Base-by-base conservation (phyloP, 2,888 invertebrate genomes). In the Xylota segnis region DNA sequence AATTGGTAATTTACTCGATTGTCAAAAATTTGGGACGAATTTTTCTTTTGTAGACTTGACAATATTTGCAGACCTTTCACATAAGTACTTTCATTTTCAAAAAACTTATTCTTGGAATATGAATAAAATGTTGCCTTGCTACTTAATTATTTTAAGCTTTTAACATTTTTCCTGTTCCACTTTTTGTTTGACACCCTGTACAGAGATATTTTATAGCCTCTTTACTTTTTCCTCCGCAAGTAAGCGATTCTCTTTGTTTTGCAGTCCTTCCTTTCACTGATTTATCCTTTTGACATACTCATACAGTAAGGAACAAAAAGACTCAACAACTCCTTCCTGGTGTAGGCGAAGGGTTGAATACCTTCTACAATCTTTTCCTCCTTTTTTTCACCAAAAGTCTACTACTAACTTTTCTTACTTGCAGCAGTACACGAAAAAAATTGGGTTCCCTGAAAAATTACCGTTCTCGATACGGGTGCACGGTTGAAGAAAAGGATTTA, bases 261-360 rank as follows among this genome's bases (percentile, higher is more conserved):
- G 29, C 34, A n/a, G 27, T 47, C 16, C 40, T 18, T 50, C 50
- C 34, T 34, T 37, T 63, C 63, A 18, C 63, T 78, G 74, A 78
- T 83, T 78, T 78, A 83, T 83, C 34, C 63, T 34, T 83, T 83
- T 74, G 66, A 63, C 83, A 72, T 65, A 56, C 37, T 72, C 23
- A 16, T 52, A 47, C 45, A 40, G 4, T 47, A 34, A 37, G 47
- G 14, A 43, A 37, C 47, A 43, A 43, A 14, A 43, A n/a, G 14
- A 2, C 12, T 10, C 45, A 58, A 45, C 68, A 56, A 78, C 52
- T 78, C 63, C 66, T 89, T 88, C 87, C 88, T 88, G 88, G n/a
- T 5, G 32, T 52, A 58, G 50, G 70, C 16, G 56, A 79, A 63
- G 63, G 75, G 74, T 79, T 70, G 29, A 75, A 70, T 75, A 14